Evolutionary conservation across 2,888 invertebrate species (phyloP).

Genomic region (Nymphalis c-album): DNA sequence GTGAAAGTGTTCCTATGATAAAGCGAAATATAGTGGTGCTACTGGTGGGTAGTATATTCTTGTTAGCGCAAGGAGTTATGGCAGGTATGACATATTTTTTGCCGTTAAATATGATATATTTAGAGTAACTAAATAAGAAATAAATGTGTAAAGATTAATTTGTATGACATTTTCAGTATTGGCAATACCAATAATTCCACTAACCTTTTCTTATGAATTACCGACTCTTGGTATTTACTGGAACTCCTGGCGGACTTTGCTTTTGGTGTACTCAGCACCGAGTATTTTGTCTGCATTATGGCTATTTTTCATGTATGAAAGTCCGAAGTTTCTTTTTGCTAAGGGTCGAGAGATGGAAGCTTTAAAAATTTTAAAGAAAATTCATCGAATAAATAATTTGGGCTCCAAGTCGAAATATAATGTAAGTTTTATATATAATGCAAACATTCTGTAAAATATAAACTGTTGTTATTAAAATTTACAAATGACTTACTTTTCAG

Average conservation of each 20-base stretch:
- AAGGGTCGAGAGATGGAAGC: conserved; percentile 81
- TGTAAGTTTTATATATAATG: conserved; percentile 44
- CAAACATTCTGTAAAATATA: neutral
- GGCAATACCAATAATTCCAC: conserved; percentile 83
- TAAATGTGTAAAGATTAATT: neutral
- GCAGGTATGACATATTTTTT: conserved; percentile 27
- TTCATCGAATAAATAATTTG: conserved; percentile 57
- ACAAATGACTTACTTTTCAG: conserved; percentile 43
- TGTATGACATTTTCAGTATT: conserved; percentile 60
- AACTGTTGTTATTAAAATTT: neutral
- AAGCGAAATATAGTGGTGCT: conserved; percentile 45
- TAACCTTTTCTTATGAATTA: conserved; percentile 54
- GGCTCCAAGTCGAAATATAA: conserved; percentile 48
- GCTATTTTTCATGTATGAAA: conserved; percentile 84
- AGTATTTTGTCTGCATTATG: conserved; percentile 81
- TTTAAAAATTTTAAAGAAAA: conserved; percentile 60
- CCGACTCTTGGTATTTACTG: conserved; percentile 66
- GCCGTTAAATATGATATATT: too few relatives aligned
- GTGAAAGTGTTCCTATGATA: conserved; percentile 48
- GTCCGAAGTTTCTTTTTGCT: conserved; percentile 86
- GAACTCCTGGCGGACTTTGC: conserved; percentile 85
- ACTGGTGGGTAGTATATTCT: conserved; percentile 45
- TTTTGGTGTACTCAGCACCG: conserved; percentile 83
- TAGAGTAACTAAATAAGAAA: neutral
- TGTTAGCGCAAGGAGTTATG: conserved; percentile 48